A percentile compares a stretch with the other conserved stretches of the same genome.
These are phyloP conservation scores for Oscheius sp. DNA, from an alignment of 2,888 invertebrate species.

Conservation along the genomic window DNA sequence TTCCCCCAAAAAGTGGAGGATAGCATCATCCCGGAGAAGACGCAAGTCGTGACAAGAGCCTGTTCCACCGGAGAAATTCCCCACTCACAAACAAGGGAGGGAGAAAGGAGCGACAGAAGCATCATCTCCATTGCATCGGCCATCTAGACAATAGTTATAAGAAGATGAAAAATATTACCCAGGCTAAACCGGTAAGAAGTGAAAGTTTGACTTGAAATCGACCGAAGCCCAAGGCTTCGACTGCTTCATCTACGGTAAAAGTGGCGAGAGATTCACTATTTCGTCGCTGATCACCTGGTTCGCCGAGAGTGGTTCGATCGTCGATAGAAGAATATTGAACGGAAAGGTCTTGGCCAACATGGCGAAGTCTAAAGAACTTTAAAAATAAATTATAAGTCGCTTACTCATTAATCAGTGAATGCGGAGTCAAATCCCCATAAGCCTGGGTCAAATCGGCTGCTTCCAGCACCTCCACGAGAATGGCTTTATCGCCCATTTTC, in stretches of 20 bases:
- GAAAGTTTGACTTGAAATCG: constrained; percentile 74
- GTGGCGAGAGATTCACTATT: constrained; percentile 35
- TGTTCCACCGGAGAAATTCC: constrained; percentile 77
- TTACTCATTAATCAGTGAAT: constrained; percentile 63
- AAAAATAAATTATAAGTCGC: constrained; percentile 24
- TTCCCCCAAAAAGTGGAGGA: constrained; percentile 95
- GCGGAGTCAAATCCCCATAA: constrained; percentile 65
- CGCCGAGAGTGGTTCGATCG: constrained; percentile 45
- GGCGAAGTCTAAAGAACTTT: constrained; percentile 47
- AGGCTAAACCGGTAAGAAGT: constrained; percentile 73
- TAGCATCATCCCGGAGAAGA: constrained; percentile 85
- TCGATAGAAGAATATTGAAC: constrained; percentile 54
- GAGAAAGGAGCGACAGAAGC: constrained; percentile 89
- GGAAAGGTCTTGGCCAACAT: constrained; percentile 51
- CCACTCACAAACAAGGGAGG: constrained; percentile 94
- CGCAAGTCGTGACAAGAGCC: constrained; percentile 35
- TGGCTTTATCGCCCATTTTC: constrained; percentile 65
- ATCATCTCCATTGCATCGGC: constrained; percentile 99
- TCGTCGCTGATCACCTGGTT: constrained; percentile 34
- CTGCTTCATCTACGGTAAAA: constrained; percentile 73
- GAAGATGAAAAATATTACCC: constrained; percentile 69
- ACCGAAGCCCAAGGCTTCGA: constrained; percentile 74
- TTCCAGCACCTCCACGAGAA: constrained; percentile 69
- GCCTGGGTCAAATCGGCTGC: constrained; percentile 69
- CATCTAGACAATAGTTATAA: constrained; percentile 80